These are phyloP conservation scores for Neogale vison DNA, from an alignment of 2,113 vertebrate species.

Conservation along the genomic window DNA sequence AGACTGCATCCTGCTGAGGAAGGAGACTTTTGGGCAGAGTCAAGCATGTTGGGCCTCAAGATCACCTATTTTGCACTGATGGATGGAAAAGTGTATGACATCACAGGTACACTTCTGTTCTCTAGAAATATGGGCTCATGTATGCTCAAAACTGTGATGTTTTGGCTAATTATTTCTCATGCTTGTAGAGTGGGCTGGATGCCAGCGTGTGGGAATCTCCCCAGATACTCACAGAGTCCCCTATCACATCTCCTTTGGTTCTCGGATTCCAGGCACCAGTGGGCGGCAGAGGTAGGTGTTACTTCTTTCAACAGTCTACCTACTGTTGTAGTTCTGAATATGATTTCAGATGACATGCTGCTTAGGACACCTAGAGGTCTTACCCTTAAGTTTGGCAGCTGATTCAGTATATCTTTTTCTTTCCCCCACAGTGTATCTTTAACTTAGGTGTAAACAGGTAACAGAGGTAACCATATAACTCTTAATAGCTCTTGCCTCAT, in stretches of 20 bases:
- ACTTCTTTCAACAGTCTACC: conserved; percentile 19
- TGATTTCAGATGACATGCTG: conserved; percentile 1
- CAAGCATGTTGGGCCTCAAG: conserved; percentile 95
- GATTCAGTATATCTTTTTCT: background rate
- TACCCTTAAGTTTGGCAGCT: conserved; percentile 39
- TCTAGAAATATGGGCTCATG: background rate
- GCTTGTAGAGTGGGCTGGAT: conserved; percentile 95
- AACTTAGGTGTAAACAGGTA: background rate
- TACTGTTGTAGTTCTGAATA: conserved; percentile 10
- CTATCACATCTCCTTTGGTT: conserved; percentile 96
- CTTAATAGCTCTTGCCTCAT: background rate
- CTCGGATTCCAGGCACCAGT: conserved; percentile 85
- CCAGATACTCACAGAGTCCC: conserved; percentile 95
- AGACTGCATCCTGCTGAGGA: conserved; percentile 92
- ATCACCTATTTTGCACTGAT: conserved; percentile 97
- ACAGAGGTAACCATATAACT: background rate
- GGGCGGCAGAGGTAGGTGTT: conserved; percentile 89
- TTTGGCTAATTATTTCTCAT: conserved; percentile 44
- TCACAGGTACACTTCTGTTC: conserved; percentile 88
- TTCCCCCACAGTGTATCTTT: background rate
- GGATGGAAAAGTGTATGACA: conserved; percentile 95
- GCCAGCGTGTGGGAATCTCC: conserved; percentile 93
- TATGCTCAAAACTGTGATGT: background rate
- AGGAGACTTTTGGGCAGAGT: conserved; percentile 97
- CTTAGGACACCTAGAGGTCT: conserved; percentile 18